Evolutionary conservation across 2,113 vertebrate genomes (phyloP), one percentile per base, ranked within the genome.

Genomic region (Fregata magnificens): DNA sequence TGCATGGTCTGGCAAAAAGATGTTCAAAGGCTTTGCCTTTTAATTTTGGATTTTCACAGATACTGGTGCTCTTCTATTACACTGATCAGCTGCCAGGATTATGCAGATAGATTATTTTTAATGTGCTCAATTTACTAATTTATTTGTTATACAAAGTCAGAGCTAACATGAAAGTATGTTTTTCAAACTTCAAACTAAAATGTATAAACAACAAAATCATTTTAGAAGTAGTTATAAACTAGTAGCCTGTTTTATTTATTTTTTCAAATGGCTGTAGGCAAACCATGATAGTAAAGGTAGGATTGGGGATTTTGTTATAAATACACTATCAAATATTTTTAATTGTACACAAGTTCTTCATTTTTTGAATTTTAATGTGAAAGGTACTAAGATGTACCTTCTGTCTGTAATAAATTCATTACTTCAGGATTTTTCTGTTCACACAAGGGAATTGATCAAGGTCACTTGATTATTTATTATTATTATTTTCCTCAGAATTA

Each of bases 311-410:
- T 70, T 82, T 87, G 19, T 63, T 31, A 14, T 26, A 67, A 84
- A 61, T 63, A 62, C 9, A 36, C 2, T 70, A 16, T n/a, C 53
- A 56, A 76, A 29, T 85, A 36, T 16, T 92, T 93, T 38, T 45
- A 31, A 22, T 24, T 18, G 3, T 62, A 6, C 61, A 14, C 8
- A 81, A 73, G 11, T 17, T 62, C 2, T 49, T 34, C 0, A 5
- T 31, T 62, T 70, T 19, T 59, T 13, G 0, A 17, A 40, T 65
- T 80, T 25, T 73, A 58, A 21, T 38, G 5, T 0, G 0, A 21
- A 81, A 34, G 4, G 17, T 72, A 71, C 11, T 65, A 52, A 81
- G 90, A 47, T 0, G 0, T 77, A 31, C 32, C 5, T 69, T 61
- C 10, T 36, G 2, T 22, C 24, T 70, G 2, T 32, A 66, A 42